These are phyloP conservation scores for Platalea minor DNA, from an alignment of 2,797 vertebrate species.

Conservation along the genomic window DNA sequence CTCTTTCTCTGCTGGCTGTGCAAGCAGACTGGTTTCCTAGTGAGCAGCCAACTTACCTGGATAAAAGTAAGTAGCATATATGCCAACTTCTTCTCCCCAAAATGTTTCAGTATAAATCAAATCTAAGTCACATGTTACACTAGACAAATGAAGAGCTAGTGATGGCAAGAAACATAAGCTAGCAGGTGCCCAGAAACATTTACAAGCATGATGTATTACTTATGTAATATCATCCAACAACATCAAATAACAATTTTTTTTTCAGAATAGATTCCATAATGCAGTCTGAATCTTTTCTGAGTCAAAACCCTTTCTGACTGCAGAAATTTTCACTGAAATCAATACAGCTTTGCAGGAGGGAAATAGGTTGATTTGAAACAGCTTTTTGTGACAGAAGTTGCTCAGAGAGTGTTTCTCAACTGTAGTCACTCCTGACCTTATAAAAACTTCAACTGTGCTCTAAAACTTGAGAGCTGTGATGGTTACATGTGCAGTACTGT, in stretches of 20 bases:
- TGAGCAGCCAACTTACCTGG: neutral
- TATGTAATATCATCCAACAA: neutral
- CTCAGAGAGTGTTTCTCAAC: neutral
- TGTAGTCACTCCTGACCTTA: neutral
- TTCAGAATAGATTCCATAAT: neutral
- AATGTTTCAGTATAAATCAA: neutral
- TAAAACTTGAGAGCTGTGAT: neutral
- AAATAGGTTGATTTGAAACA: neutral
- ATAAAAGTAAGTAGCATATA: neutral
- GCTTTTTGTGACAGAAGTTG: neutral
- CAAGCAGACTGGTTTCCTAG: neutral
- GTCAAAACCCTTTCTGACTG: neutral
- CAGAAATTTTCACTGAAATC: neutral
- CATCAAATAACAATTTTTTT: neutral
- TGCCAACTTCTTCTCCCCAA: neutral
- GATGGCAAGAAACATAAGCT: neutral
- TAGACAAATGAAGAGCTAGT: neutral
- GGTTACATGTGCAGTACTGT: neutral
- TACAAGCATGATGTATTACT: neutral
- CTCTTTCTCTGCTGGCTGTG: neutral
- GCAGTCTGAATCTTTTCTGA: neutral
- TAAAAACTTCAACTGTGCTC: neutral
- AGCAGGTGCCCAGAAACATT: neutral
- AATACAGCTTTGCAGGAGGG: neutral
- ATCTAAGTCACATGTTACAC: neutral